phyloP scores from a whole-genome alignment of 2,113 vertebrate species.

The Eurypyga helias region DNA sequence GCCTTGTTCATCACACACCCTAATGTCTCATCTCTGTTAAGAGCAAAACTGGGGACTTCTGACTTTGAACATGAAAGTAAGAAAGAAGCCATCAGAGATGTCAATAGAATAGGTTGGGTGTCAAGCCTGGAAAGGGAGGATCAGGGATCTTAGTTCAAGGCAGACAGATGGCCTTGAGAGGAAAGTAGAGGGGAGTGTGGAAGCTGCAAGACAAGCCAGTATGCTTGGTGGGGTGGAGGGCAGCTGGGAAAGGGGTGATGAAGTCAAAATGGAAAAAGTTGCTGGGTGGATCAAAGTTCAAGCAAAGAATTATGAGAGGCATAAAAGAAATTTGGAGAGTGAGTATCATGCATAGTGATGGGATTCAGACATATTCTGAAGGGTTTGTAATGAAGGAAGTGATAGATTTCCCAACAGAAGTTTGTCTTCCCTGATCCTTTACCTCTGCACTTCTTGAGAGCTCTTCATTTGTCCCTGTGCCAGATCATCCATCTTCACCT shows the following conservation, averaged over 20 bases:
- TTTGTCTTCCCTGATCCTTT: not conserved
- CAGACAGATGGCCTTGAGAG: not conserved
- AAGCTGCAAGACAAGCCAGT: conserved; percentile 6
- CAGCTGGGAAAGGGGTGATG: not conserved
- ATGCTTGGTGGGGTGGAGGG: not conserved
- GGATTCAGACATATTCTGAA: not conserved
- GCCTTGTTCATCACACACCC: not conserved
- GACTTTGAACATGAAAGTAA: not conserved
- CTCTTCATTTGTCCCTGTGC: not conserved
- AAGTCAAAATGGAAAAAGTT: conserved; percentile 33
- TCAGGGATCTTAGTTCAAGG: not conserved
- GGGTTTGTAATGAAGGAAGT: not conserved
- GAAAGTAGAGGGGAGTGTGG: not conserved
- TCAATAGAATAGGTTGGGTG: not conserved
- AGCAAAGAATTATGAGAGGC: not conserved
- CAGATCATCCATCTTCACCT: not conserved
- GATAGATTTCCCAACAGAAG: not conserved
- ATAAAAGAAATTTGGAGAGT: not conserved
- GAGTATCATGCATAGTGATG: not conserved
- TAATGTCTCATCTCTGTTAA: not conserved
- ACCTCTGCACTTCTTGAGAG: not conserved
- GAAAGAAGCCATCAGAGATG: not conserved
- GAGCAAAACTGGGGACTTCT: not conserved
- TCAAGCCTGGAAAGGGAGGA: not conserved
- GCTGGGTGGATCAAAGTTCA: conserved; percentile 23